Percentiles rank a stretch among this genome's conserved stretches.
Evolutionary conservation across 2,113 vertebrate genomes (phyloP).

Genomic region (Vombatus ursinus): DNA sequence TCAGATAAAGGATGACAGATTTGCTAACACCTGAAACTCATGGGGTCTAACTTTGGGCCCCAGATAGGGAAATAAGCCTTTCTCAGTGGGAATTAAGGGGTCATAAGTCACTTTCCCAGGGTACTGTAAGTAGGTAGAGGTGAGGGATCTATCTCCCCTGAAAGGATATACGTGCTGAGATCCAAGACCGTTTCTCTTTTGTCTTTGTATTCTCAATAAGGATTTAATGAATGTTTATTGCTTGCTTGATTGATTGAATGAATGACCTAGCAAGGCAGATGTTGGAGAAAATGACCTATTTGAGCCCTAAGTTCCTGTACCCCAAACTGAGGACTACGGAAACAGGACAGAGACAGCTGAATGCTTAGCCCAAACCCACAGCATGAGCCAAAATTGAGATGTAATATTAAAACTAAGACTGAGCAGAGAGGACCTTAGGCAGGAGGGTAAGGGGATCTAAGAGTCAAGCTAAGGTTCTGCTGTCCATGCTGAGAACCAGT

Average conservation of each 20-base stretch:
- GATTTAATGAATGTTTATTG: neutral
- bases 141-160: neutral
- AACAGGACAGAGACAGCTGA: neutral
- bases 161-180: neutral
- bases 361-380: neutral
- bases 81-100: neutral
- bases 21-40: neutral
- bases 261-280: neutral
- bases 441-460: neutral
- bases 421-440: neutral
- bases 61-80: neutral
- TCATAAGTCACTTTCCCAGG: neutral
- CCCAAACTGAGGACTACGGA: neutral
- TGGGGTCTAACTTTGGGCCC: neutral
- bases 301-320: neutral
- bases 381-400: neutral
- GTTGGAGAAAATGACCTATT: neutral
- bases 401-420: neutral
- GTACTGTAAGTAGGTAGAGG: neutral
- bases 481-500: neutral
- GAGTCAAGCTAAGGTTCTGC: neutral
- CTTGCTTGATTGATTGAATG: neutral
- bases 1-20: neutral
- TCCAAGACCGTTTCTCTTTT: neutral
- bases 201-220: neutral